These are phyloP conservation scores for Pteropus alecto DNA, from an alignment of 2,113 vertebrate genomes.

Conservation along the genomic window DNA sequence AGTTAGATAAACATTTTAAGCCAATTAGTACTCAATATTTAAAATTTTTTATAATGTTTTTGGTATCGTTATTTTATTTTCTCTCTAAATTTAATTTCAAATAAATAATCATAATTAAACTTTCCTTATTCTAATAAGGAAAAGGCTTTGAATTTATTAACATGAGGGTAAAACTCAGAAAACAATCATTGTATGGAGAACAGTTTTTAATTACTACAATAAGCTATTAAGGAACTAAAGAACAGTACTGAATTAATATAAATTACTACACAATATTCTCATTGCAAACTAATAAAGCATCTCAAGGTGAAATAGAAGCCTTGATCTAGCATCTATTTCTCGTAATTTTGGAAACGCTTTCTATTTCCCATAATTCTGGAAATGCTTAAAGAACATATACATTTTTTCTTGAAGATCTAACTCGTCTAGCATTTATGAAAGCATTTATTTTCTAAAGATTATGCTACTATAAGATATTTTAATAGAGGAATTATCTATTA, in stretches of 20 bases:
- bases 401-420: conserved; percentile 26
- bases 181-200: background rate
- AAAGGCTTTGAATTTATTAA: conserved; percentile 21
- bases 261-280: background rate
- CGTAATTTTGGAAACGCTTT: conserved; percentile 24
- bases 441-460: background rate
- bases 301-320: background rate
- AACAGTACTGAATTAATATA: background rate
- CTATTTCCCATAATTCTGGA: conserved; percentile 27
- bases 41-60: background rate
- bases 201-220: background rate
- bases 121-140: background rate
- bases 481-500: conserved; percentile 6
- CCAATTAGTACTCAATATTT: conserved; percentile 8
- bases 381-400: background rate
- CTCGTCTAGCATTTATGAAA: background rate
- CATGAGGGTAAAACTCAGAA: background rate
- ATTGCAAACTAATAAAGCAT: background rate
- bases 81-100: conserved; percentile 16
- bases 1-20: background rate
- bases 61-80: background rate
- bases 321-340: background rate
- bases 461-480: conserved; percentile 3
- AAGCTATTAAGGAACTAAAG: background rate
- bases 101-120: background rate